A percentile compares a stretch with the other conserved stretches of the same genome.
phyloP scores from a whole-genome alignment of 2,797 vertebrate species.

The Syngnathus rostellatus region DNA sequence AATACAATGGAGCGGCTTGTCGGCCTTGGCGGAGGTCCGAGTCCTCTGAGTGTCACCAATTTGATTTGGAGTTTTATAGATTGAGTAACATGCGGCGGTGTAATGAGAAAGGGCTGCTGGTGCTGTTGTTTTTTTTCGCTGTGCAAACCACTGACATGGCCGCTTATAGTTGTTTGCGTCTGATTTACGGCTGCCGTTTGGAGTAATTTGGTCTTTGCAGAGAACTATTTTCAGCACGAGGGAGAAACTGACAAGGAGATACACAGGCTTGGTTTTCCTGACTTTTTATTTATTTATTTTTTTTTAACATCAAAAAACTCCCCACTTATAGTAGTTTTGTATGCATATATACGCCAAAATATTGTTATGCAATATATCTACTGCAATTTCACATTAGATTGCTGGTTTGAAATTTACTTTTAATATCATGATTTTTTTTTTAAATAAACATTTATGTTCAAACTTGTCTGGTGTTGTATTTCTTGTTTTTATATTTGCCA shows the following conservation, averaged over 20 bases:
- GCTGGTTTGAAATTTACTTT: no score
- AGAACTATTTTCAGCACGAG: constrained; percentile 8
- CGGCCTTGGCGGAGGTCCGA: neutral
- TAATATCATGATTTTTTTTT: no score
- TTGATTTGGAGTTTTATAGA: neutral
- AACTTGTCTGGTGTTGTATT: no score
- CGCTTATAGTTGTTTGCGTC: neutral
- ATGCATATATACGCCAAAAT: no score
- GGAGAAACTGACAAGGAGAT: neutral
- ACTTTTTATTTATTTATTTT: neutral
- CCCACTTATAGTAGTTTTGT: no score
- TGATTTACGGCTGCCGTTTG: neutral
- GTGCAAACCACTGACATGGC: neutral
- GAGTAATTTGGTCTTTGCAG: neutral
- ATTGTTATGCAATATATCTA: no score
- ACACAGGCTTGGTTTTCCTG: no score
- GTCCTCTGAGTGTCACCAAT: neutral
- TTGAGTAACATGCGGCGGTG: neutral
- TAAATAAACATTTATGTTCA: no score
- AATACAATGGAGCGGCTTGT: neutral
- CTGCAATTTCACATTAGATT: no score
- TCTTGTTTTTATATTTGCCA: no score
- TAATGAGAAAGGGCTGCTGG: constrained; percentile 1
- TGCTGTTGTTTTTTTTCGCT: neutral
- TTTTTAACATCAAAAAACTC: neutral